Conservation (phyloP, 2,113 vertebrate species). For the Trichomycterus rosablanca region DNA sequence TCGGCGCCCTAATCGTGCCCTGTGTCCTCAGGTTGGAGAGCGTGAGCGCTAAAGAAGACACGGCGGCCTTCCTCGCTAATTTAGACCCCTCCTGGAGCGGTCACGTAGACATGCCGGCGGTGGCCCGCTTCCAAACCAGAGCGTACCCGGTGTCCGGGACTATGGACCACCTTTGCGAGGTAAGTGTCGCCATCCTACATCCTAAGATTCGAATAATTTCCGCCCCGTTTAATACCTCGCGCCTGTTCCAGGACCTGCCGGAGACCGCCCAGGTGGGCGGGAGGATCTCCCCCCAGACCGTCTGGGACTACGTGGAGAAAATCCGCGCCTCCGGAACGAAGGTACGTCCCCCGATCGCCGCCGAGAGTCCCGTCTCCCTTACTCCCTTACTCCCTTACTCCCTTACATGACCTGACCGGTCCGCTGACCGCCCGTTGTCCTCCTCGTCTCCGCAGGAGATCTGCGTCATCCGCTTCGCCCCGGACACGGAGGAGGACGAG, state of each 20-base stretch:
- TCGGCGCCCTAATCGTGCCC: too few species aligned
- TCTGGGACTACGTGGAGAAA: constrained; percentile 98
- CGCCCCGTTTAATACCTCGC: background rate
- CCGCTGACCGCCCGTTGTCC: background rate
- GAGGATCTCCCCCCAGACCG: constrained; percentile 91
- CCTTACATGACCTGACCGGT: background rate
- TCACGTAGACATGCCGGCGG: constrained; percentile 92
- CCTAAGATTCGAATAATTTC: background rate
- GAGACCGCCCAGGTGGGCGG: constrained; percentile 95
- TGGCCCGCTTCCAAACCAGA: constrained; percentile 93
- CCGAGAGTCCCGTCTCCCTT: background rate
- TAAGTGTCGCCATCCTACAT: constrained; percentile 51
- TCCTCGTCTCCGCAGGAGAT: constrained; percentile 88
- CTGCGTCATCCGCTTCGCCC: constrained; percentile 90
- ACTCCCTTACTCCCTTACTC: background rate
- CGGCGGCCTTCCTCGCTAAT: constrained; percentile 81
- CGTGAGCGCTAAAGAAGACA: constrained; percentile 72
- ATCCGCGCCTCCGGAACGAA: constrained; percentile 96
- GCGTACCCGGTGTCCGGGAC: constrained; percentile 91
- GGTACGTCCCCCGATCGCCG: constrained; percentile 55
- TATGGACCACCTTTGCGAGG: constrained; percentile 87
- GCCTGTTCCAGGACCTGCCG: constrained; percentile 79
- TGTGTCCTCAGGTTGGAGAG: constrained; percentile 54
- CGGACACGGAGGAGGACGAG: constrained; percentile 95
- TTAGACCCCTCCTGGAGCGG: constrained; percentile 89